Evolutionary conservation across 2,888 invertebrate genomes (phyloP).

Genomic region (Pedicia rivosa): DNA sequence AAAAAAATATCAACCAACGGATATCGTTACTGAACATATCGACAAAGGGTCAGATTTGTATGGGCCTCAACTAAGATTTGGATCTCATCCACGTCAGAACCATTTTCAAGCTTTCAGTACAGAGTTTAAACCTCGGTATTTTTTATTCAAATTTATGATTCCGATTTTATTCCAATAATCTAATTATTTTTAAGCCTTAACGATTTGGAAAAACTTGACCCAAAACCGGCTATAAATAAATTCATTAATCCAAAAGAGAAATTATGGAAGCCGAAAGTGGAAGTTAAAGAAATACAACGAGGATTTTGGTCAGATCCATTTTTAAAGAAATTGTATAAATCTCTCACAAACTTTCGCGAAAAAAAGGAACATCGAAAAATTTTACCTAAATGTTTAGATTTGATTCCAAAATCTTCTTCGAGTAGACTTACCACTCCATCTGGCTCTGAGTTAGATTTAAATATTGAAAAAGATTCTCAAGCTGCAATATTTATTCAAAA

Average conservation of each 20-base stretch:
- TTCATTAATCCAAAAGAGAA: constrained; percentile 22
- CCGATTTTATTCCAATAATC: neutral
- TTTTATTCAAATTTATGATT: neutral
- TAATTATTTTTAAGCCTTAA: constrained; percentile 17
- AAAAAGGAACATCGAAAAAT: constrained; percentile 14
- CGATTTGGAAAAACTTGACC: constrained; percentile 19
- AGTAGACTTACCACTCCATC: neutral
- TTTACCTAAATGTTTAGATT: constrained; percentile 19
- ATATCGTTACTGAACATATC: constrained; percentile 33
- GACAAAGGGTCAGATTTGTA: constrained; percentile 45
- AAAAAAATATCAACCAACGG: constrained; percentile 29
- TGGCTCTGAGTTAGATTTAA: constrained; percentile 17
- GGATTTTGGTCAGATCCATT: constrained; percentile 24
- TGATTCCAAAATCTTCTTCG: constrained; percentile 8
- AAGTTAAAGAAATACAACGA: constrained; percentile 21
- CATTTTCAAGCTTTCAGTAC: constrained; percentile 26
- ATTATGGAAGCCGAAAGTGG: constrained; percentile 13
- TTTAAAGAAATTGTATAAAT: constrained; percentile 24
- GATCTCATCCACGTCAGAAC: constrained; percentile 44
- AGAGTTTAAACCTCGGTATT: constrained; percentile 18
- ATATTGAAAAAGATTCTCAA: constrained; percentile 33
- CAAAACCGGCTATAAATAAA: constrained; percentile 18
- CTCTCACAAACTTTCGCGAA: constrained; percentile 15
- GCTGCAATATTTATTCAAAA: constrained; percentile 46
- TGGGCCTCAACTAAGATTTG: constrained; percentile 45